Evolutionary conservation across 2,888 invertebrate species (phyloP).

Genomic region (Cancer borealis): DNA sequence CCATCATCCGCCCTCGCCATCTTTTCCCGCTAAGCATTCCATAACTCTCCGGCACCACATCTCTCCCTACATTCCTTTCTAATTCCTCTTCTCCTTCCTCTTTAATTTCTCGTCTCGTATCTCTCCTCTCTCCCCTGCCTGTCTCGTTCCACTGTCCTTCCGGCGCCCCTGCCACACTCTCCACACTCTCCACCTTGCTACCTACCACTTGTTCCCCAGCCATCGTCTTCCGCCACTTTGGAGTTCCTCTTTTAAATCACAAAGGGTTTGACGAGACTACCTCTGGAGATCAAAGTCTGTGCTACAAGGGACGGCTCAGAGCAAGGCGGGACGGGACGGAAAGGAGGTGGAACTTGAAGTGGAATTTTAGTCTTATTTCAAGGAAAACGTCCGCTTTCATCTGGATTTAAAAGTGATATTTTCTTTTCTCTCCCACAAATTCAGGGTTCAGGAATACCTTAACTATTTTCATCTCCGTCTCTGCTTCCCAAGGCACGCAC

Average conservation of each 20-base stretch:
- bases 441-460: slow-evolving; percentile 11
- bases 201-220: neutral
- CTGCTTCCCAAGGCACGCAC: neutral
- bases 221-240: slow-evolving; percentile 6
- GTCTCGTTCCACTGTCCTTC: neutral
- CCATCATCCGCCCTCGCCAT: neutral
- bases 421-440: neutral
- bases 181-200: neutral
- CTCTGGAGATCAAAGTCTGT: slow-evolving; percentile 17
- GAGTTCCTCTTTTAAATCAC: slow-evolving; percentile 26
- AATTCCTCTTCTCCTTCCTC: neutral
- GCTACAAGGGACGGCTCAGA: neutral
- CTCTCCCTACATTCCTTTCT: neutral
- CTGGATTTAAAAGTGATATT: neutral
- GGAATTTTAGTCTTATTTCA: neutral
- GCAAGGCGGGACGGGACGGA: neutral
- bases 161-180: neutral
- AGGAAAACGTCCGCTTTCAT: neutral
- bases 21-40: neutral
- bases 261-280: neutral
- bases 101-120: neutral
- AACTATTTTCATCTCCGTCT: neutral
- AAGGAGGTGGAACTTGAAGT: slow-evolving; percentile 7
- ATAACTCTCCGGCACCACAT: neutral
- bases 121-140: neutral